Conservation (phyloP, 2,888 invertebrate genomes). For the Coecobrya sp. region DNA sequence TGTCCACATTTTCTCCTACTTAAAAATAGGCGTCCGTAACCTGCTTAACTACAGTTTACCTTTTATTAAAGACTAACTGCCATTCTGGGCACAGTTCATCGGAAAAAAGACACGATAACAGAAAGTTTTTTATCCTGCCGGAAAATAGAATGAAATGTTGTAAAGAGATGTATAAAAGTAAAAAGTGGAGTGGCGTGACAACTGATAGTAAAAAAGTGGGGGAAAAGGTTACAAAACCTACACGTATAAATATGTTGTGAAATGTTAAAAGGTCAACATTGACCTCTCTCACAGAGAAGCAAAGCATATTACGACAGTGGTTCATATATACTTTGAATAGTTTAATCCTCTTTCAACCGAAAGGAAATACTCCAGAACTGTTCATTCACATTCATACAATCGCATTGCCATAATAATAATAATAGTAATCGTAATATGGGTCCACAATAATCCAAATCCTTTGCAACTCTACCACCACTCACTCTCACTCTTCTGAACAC, state of each 20-base stretch:
- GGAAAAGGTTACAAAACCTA: constrained; percentile 44
- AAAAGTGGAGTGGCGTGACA: constrained; percentile 73
- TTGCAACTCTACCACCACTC: not conserved
- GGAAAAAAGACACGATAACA: too few species aligned
- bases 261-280: constrained; percentile 76
- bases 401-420: constrained; percentile 26
- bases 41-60: not conserved
- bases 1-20: not conserved
- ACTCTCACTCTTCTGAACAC: not conserved
- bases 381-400: constrained; percentile 34
- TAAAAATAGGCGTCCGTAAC: not conserved
- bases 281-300: constrained; percentile 21
- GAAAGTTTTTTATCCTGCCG: not conserved
- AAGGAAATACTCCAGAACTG: not conserved
- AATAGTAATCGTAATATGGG: constrained; percentile 17
- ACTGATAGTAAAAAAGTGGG: constrained; percentile 71
- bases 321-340: not conserved
- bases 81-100: not conserved
- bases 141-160: not conserved
- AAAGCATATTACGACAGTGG: not conserved
- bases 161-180: constrained; percentile 4
- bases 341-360: not conserved
- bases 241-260: constrained; percentile 34
- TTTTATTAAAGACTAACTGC: not conserved
- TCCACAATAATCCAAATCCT: constrained; percentile 2